Percentiles rank a stretch among this genome's conserved stretches.
phyloP scores from a whole-genome alignment of 2,797 vertebrate genomes.

The Anisognathus igniventris region DNA sequence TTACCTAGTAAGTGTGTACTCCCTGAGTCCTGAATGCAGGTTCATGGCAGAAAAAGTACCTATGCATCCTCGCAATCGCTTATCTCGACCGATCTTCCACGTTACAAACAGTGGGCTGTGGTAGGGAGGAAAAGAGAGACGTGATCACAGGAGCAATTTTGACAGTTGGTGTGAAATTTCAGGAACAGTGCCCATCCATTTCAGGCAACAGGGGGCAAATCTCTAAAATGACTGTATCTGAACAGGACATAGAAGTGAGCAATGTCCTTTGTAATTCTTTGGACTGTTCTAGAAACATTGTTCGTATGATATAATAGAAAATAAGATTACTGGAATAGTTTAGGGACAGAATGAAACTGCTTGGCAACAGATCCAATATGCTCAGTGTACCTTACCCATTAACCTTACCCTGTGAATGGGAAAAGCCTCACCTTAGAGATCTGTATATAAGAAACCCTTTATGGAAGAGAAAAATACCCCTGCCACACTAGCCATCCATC shows the following conservation, averaged over 20 bases:
- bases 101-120: slow-evolving; percentile 98
- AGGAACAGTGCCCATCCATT: not conserved
- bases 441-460: not conserved
- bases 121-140: slow-evolving; percentile 33
- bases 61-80: slow-evolving; percentile 99
- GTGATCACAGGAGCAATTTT: slow-evolving; percentile 13
- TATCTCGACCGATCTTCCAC: slow-evolving; percentile 99
- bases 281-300: not conserved
- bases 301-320: not conserved
- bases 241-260: not conserved
- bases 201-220: fast-evolving
- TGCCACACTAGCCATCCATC: not conserved
- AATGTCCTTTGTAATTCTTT: not conserved
- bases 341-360: not conserved
- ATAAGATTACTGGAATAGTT: not conserved
- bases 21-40: slow-evolving; percentile 99
- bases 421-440: not conserved
- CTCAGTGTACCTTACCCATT: not conserved
- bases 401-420: not conserved
- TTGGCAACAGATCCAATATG: not conserved
- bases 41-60: slow-evolving; percentile 99
- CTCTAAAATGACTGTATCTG: not conserved
- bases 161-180: not conserved
- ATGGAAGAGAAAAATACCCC: not conserved
- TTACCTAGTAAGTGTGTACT: slow-evolving; percentile 99